These are phyloP conservation scores for Drosophila pruinosa DNA, from an alignment of 1,140 invertebrate species.

Conservation along the genomic window DNA sequence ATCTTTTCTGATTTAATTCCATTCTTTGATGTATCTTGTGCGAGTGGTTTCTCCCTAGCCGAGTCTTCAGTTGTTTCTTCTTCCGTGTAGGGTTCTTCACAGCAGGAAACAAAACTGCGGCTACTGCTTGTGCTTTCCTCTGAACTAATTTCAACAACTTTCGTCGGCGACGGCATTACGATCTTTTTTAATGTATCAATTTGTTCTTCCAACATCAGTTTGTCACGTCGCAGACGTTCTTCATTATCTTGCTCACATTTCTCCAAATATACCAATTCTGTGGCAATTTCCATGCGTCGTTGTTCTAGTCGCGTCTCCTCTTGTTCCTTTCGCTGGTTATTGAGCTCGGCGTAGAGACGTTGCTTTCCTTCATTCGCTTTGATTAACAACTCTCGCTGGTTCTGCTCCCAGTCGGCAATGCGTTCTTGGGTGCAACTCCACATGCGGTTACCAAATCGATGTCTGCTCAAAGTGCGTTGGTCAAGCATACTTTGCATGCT, in stretches of 20 bases:
- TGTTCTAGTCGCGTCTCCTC: constrained; percentile 53
- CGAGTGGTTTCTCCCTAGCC: too few relatives aligned
- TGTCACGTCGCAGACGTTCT: constrained; percentile 21
- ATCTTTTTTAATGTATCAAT: not conserved
- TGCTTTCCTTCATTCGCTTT: constrained; percentile 44
- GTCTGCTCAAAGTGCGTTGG: constrained; percentile 31
- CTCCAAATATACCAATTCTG: constrained; percentile 39
- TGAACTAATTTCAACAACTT: constrained; percentile 22
- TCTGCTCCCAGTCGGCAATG: constrained; percentile 54
- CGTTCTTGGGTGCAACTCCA: constrained; percentile 39
- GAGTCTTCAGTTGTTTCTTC: not conserved
- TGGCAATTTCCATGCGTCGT: constrained; percentile 40
- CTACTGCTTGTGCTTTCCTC: constrained; percentile 43
- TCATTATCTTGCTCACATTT: constrained; percentile 56
- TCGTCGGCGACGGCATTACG: not conserved
- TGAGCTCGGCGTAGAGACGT: constrained; percentile 41
- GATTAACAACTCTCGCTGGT: constrained; percentile 18
- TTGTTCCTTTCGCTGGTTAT: constrained; percentile 42
- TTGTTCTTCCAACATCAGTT: constrained; percentile 9
- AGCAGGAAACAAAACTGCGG: constrained; percentile 50
- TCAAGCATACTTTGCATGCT: constrained; percentile 48
- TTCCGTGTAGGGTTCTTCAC: constrained; percentile 15
- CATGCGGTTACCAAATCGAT: constrained; percentile 47
- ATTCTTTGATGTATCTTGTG: not conserved
- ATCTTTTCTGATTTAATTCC: too few relatives aligned